These are phyloP conservation scores for Nomada goodeniana DNA, from an alignment of 2,888 invertebrate species.

Conservation along the genomic window DNA sequence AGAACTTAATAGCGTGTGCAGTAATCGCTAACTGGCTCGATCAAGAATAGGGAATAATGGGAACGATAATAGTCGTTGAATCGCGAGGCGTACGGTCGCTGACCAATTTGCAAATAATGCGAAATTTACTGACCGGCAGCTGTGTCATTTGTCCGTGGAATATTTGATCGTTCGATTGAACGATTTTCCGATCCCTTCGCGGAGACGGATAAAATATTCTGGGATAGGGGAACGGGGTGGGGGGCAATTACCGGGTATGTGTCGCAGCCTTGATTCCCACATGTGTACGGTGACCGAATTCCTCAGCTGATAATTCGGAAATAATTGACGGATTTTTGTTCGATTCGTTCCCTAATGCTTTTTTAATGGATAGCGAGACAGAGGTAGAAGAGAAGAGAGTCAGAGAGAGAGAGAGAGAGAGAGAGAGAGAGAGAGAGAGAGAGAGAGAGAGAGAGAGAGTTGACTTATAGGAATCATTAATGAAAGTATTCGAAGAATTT, in stretches of 20 bases:
- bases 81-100: constrained; percentile 25
- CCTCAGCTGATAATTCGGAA: not conserved
- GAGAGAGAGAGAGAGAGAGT: too few relatives aligned
- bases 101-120: constrained; percentile 54
- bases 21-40: constrained; percentile 36
- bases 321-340: constrained; percentile 5
- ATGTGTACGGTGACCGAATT: not conserved
- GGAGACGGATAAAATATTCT: constrained; percentile 44
- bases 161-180: constrained; percentile 46
- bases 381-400: not conserved
- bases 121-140: constrained; percentile 43
- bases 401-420: too few relatives aligned
- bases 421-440: too few relatives aligned
- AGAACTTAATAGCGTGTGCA: constrained; percentile 7
- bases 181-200: constrained; percentile 28
- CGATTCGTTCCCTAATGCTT: not conserved
- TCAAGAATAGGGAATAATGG: constrained; percentile 51
- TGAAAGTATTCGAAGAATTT: too few relatives aligned
- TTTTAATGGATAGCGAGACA: not conserved
- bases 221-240: not conserved
- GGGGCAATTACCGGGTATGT: constrained; percentile 21
- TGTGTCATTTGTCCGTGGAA: constrained; percentile 47
- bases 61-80: constrained; percentile 35
- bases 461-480: too few relatives aligned
- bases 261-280: not conserved